These are phyloP conservation scores for Phaenicophaeus curvirostris DNA, from an alignment of 2,797 vertebrate species.

Conservation along the genomic window DNA sequence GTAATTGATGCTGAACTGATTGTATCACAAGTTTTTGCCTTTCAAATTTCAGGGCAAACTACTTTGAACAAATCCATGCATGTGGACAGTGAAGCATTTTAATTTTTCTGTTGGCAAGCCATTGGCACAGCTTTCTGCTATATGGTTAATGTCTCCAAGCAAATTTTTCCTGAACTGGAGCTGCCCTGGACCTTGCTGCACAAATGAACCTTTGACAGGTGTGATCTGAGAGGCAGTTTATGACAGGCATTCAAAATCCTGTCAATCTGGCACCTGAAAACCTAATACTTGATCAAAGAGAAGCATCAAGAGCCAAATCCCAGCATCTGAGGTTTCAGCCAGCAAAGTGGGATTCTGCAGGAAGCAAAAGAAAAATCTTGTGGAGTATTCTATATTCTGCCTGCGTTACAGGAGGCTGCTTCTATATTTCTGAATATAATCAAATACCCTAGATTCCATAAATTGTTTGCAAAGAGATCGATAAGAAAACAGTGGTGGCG, in stretches of 20 bases:
- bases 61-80: not conserved
- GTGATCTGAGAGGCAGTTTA: not conserved
- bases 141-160: not conserved
- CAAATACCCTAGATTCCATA: not conserved
- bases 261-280: not conserved
- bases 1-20: not conserved
- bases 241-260: not conserved
- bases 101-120: not conserved
- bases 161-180: not conserved
- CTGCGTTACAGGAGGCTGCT: not conserved
- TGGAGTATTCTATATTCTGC: not conserved
- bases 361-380: not conserved
- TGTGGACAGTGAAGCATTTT: not conserved
- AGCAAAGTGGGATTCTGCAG: not conserved
- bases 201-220: not conserved
- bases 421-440: not conserved
- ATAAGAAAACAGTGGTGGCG: not conserved
- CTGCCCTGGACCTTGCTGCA: not conserved
- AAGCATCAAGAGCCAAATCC: not conserved
- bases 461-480: not conserved
- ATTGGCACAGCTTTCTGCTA: not conserved
- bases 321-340: not conserved
- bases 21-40: not conserved
- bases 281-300: not conserved
- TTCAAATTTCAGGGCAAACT: not conserved